Base-by-base conservation (phyloP, 1,140 invertebrate genomes). In the Choristoneura fumiferana region DNA sequence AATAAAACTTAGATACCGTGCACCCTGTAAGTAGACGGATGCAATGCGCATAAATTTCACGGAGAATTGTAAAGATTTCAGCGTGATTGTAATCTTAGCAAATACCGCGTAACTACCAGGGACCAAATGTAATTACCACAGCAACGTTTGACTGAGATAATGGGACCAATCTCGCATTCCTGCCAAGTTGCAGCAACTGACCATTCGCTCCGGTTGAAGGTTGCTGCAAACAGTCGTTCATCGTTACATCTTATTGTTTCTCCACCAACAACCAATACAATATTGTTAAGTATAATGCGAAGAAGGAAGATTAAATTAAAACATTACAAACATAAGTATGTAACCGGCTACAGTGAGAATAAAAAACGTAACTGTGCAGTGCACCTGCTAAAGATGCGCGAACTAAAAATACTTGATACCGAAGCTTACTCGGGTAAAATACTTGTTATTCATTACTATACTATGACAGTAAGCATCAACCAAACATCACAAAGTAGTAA, bases 221-320 rank as follows among this genome's bases (percentile, higher is more conserved):
- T 29, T 29, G 2, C 6, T 6, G 22, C 2, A 6, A 17, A 49
- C 12, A 10, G 18, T n/a, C n/a, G n/a, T n/a, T n/a, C 43, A 6
- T 17, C 43, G 18, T 49, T 29, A 49, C 43, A 29, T 29, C 22
- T 49, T 49, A 49, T 49, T 49, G 43, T 49, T 49, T 49, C 22
- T 12, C 43, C 22, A 22, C 43, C 1, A 9, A 22, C 18, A n/a
- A 33, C 22, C 43, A n/a, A 49, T 49, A 49, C 18, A 10, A 15
- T 12, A 43, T 45, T 45, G 43, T 45, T 29, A 22, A 22, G 6
- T n/a, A n/a, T n/a, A n/a, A 12, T 49, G 43, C 4, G 43, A 12
- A 49, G 12, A 49, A 49, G 12, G 15, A 45, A 45, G 17, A 22
- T 22, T 18, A 3, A 9, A 17, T 14, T 40, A 17, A 12, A 17